These are phyloP conservation scores for Ophonus ardosiacus DNA, from an alignment of 2,888 invertebrate species.

Conservation along the genomic window DNA sequence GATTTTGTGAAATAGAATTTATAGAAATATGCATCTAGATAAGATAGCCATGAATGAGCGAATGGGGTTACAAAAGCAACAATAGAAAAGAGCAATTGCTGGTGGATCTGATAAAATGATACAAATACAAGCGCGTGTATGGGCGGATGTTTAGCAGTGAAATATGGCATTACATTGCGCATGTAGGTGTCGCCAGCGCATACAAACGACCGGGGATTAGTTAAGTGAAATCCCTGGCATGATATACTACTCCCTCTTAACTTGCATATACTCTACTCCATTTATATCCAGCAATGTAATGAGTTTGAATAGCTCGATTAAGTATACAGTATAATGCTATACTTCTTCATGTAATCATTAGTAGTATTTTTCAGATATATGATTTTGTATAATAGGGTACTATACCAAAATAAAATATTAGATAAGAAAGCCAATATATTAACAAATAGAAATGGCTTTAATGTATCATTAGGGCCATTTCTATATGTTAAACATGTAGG, in stretches of 20 bases:
- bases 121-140: constrained; percentile 3
- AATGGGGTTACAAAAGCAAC: background rate
- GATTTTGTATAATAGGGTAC: too few relatives aligned
- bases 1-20: background rate
- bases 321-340: too few relatives aligned
- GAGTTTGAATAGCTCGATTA: background rate
- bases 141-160: constrained; percentile 43
- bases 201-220: constrained; percentile 60
- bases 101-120: constrained; percentile 23
- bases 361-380: too few relatives aligned
- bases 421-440: too few relatives aligned
- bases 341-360: too few relatives aligned
- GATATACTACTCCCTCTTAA: background rate
- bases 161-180: constrained; percentile 26
- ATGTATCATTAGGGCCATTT: too few relatives aligned
- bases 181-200: constrained; percentile 45
- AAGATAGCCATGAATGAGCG: background rate
- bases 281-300: background rate
- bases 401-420: too few relatives aligned
- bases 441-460: too few relatives aligned
- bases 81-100: constrained; percentile 40
- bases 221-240: constrained; percentile 58
- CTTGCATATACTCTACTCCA: background rate
- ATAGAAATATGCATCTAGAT: background rate
- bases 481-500: too few relatives aligned